Conservation (phyloP, 2,888 invertebrate species). For the Lydus trimaculatus region DNA sequence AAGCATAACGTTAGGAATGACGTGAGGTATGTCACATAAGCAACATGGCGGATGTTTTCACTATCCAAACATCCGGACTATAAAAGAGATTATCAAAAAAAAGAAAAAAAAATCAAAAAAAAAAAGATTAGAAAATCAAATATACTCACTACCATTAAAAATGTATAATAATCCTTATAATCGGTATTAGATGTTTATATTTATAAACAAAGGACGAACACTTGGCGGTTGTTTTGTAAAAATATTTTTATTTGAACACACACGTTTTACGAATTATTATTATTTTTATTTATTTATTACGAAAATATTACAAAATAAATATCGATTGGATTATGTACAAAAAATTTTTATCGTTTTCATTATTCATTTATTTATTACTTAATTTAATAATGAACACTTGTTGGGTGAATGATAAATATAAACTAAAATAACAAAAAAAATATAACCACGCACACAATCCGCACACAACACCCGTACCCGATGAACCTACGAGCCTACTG, state of each 20-base stretch:
- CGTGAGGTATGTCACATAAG: constrained; percentile 59
- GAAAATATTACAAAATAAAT: constrained; percentile 4
- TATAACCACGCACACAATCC: constrained; percentile 43
- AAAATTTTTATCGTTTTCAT: background rate
- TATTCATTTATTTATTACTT: constrained; percentile 11
- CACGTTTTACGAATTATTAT: constrained; percentile 1
- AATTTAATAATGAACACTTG: constrained; percentile 17
- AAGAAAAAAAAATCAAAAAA: background rate
- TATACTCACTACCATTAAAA: constrained; percentile 11
- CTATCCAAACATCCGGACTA: constrained; percentile 51
- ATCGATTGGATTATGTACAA: constrained; percentile 1
- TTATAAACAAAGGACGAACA: constrained; percentile 8
- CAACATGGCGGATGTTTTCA: constrained; percentile 61
- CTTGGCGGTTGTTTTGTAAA: constrained; percentile 4
- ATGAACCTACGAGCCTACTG: constrained; percentile 53
- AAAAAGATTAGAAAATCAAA: background rate
- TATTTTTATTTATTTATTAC: background rate
- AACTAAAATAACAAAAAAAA: constrained; percentile 50
- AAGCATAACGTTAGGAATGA: constrained; percentile 53
- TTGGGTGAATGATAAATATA: constrained; percentile 54
- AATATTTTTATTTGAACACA: constrained; percentile 6
- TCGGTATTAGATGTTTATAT: background rate
- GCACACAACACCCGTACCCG: constrained; percentile 52
- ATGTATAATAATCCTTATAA: background rate
- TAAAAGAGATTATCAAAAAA: background rate